Evolutionary conservation across 2,797 vertebrate genomes (phyloP).

Genomic region (Cossypha heuglini): DNA sequence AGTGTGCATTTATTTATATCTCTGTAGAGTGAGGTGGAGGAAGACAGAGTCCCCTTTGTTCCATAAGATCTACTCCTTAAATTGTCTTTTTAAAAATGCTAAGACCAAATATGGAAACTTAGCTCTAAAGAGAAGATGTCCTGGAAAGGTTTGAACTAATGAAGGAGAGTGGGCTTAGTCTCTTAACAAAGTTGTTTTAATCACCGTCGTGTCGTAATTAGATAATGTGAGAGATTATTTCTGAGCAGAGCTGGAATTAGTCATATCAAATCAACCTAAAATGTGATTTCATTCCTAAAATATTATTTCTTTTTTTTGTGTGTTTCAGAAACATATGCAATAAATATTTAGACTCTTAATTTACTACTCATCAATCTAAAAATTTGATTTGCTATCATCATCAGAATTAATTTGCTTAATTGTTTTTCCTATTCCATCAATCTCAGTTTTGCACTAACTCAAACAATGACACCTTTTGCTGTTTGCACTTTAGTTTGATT

Average conservation of each 20-base stretch:
- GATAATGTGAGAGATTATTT: not conserved
- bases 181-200: not conserved
- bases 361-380: slow-evolving; percentile 74
- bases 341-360: slow-evolving; percentile 76
- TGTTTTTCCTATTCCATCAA: slow-evolving; percentile 80
- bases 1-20: not conserved
- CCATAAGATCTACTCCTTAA: not conserved
- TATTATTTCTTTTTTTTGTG: slow-evolving; percentile 36
- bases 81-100: not conserved
- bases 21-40: not conserved
- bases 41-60: not conserved
- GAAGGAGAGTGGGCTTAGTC: not conserved
- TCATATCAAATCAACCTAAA: not conserved
- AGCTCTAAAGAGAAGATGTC: not conserved
- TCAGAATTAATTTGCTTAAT: slow-evolving; percentile 85
- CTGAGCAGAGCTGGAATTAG: not conserved
- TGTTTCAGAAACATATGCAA: slow-evolving; percentile 48
- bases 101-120: not conserved
- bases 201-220: fast-evolving
- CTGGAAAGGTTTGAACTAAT: not conserved
- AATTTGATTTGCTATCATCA: slow-evolving; percentile 75
- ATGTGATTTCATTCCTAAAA: not conserved
- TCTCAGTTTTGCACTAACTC: slow-evolving; percentile 76
- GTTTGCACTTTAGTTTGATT: slow-evolving; percentile 87
- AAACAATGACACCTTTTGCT: slow-evolving; percentile 80